Evolutionary conservation across 2,888 invertebrate genomes (phyloP).

Genomic region (Synanthedon andrenaeformis): DNA sequence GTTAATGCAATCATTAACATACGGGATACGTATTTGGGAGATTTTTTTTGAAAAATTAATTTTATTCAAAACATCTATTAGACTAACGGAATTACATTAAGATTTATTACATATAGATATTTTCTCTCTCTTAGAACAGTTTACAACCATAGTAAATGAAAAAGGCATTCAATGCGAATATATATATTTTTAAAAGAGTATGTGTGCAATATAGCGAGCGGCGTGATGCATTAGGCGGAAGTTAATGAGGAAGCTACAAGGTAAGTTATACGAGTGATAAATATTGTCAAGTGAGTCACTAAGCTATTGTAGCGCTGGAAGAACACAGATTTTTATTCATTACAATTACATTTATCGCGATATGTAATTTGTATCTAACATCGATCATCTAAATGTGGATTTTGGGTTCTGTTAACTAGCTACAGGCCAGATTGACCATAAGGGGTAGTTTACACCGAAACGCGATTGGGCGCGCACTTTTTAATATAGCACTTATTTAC

Average conservation of each 20-base stretch:
- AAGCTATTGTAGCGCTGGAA: slow-evolving; percentile 52
- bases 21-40: no score
- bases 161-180: slow-evolving; percentile 1
- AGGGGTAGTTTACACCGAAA: no score
- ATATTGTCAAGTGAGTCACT: slow-evolving; percentile 21
- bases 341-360: slow-evolving; percentile 29
- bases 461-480: no score
- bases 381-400: slow-evolving; percentile 33
- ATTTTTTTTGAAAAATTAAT: not conserved
- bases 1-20: no score
- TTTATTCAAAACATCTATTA: slow-evolving; percentile 14
- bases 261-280: not conserved
- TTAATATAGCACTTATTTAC: no score
- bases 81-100: slow-evolving; percentile 22
- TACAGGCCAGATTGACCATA: no score
- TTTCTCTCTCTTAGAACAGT: slow-evolving; percentile 58
- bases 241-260: not conserved
- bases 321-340: slow-evolving; percentile 50
- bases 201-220: not conserved
- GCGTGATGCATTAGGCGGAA: not conserved
- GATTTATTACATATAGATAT: slow-evolving; percentile 11
- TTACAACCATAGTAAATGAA: slow-evolving; percentile 31
- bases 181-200: not conserved
- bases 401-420: no score
- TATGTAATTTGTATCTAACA: slow-evolving; percentile 57